Evolutionary conservation across 2,113 vertebrate genomes (phyloP), one percentile per base, ranked within the genome.

Genomic region (Rissa tridactyla): DNA sequence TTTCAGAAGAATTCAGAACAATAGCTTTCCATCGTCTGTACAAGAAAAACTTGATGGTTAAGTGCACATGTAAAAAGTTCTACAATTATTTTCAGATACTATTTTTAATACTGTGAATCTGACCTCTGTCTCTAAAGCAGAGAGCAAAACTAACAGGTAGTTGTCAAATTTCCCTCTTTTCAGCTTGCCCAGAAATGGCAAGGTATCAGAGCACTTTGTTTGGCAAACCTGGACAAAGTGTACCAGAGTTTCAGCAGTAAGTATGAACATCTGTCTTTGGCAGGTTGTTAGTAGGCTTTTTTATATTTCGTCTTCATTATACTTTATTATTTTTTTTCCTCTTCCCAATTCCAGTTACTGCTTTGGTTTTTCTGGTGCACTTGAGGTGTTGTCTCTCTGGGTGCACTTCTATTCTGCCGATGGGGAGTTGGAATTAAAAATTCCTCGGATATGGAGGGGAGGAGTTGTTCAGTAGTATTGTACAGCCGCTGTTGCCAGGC

Each of bases 401-500:
- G 51, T 96, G 30, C 75, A 72, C 62, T 94, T 96, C 92, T 86
- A n/a, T 25, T 88, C 57, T 76, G 86, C 65, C 12, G 20, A 78
- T 27, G 66, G 72, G 81, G 76, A 95, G 72, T 3, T 96, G 82
- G 86, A 97, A 96, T 92, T n/a, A 90, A 82, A 97, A 97, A 96
- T 88, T 90, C 66, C 91, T 95, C 11, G 29, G 94, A 92, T 94
- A 90, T 44, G 72, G 75, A 80, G 64, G 86, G 88, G 94, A 96
- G 92, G 91, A 94, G 90, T 88, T 94, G 85, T 91, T 97, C 87
- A 29, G 82, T 82, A 78, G 85, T 84, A 88, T 96, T 95, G 94
- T 96, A 73, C 78, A 92, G 95, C 88, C 78, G 3, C 76, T 83
- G 78, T 65, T 93, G 97, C 98, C 98, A 98, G 97, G 97, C 96